A percentile compares a stretch with the other conserved stretches of the same genome.
Evolutionary conservation across 2,797 vertebrate genomes (phyloP).

Genomic region (Hoplostethus mediterraneus): DNA sequence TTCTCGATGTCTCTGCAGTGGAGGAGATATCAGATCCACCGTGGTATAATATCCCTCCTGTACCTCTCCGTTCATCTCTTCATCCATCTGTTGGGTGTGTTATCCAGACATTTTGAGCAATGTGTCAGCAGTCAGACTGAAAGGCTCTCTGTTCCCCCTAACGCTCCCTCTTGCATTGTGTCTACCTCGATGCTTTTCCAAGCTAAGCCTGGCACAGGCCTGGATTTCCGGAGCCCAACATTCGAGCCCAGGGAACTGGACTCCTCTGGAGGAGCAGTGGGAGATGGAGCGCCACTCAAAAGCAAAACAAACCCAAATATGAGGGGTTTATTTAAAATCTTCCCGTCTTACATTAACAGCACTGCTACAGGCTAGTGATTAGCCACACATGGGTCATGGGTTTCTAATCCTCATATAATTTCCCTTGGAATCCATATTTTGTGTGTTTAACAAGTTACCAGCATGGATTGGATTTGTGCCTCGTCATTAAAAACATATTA

Average conservation of each 20-base stretch:
- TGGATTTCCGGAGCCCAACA: slow-evolving; percentile 73
- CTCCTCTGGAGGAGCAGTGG: slow-evolving; percentile 56
- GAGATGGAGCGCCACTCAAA: slow-evolving; percentile 64
- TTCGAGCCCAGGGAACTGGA: slow-evolving; percentile 59
- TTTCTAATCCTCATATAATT: slow-evolving; percentile 55
- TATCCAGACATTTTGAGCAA: slow-evolving; percentile 28
- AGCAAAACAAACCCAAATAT: slow-evolving; percentile 79
- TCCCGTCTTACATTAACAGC: slow-evolving; percentile 72
- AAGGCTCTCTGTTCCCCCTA: slow-evolving; percentile 58
- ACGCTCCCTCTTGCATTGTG: slow-evolving; percentile 52
- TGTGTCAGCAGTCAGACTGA: slow-evolving; percentile 62
- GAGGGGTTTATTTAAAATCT: slow-evolving; percentile 75
- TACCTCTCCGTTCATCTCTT: background rate
- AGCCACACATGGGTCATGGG: slow-evolving; percentile 60
- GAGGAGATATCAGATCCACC: slow-evolving; percentile 15
- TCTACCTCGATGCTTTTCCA: slow-evolving; percentile 69
- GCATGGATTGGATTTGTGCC: slow-evolving; percentile 17
- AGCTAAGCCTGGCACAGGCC: slow-evolving; percentile 76
- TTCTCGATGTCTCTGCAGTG: background rate
- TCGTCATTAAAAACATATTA: slow-evolving; percentile 21
- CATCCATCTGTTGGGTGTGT: slow-evolving; percentile 17
- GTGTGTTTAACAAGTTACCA: slow-evolving; percentile 38
- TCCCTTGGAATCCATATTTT: slow-evolving; percentile 61
- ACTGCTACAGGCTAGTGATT: slow-evolving; percentile 70
- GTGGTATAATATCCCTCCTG: slow-evolving; percentile 16